Evolutionary conservation across 2,888 invertebrate genomes (phyloP).

Genomic region (Metalampra italica): DNA sequence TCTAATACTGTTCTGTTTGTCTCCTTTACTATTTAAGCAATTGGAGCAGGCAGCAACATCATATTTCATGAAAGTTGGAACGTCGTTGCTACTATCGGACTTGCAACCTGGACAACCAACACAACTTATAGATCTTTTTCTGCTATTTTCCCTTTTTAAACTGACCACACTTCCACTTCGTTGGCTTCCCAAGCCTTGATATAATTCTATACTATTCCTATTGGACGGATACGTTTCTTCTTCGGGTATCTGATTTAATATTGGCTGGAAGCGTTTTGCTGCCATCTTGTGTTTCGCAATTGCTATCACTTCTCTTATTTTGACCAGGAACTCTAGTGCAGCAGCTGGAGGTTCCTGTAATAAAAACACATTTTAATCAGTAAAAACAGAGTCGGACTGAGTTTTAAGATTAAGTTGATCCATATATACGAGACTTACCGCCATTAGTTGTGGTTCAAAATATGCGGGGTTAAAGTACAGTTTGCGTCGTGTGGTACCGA

Average conservation of each 20-base stretch:
- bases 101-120: slow-evolving; percentile 84
- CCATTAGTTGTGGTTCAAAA: slow-evolving; percentile 90
- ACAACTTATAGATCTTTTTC: slow-evolving; percentile 73
- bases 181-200: slow-evolving; percentile 70
- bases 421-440: slow-evolving; percentile 74
- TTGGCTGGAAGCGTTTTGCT: slow-evolving; percentile 87
- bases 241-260: slow-evolving; percentile 88
- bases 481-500: slow-evolving; percentile 86
- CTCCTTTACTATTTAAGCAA: slow-evolving; percentile 79
- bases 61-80: slow-evolving; percentile 60
- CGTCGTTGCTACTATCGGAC: slow-evolving; percentile 41
- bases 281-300: slow-evolving; percentile 94
- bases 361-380: background rate
- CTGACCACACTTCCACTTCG: slow-evolving; percentile 76
- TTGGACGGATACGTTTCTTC: slow-evolving; percentile 80
- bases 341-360: slow-evolving; percentile 93
- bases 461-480: slow-evolving; percentile 95
- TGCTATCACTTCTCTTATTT: slow-evolving; percentile 93
- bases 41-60: slow-evolving; percentile 71
- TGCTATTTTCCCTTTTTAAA: slow-evolving; percentile 80
- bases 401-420: no score
- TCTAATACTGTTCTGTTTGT: slow-evolving; percentile 85
- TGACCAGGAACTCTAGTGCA: slow-evolving; percentile 91
- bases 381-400: no score
- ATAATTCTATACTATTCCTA: slow-evolving; percentile 70